Evolutionary conservation across 1,140 invertebrate species (phyloP).

Genomic region (Helicoverpa zea): DNA sequence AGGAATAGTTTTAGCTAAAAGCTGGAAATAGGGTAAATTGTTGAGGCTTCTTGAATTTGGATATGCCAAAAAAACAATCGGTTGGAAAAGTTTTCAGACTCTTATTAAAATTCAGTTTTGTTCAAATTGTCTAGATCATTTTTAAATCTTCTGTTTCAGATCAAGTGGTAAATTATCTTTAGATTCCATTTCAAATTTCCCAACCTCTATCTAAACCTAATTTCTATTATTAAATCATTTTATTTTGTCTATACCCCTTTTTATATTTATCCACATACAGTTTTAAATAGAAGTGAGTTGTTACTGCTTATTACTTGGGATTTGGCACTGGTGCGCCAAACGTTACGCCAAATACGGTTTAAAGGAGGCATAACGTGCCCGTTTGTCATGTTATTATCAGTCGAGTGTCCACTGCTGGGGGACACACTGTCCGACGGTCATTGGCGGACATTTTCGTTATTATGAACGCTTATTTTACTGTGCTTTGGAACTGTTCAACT

Average conservation of each 20-base stretch:
- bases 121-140: too few species aligned
- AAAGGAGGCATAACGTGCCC: conserved; percentile 32
- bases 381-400: conserved; percentile 34
- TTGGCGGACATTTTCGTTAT: neutral
- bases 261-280: conserved; percentile 7
- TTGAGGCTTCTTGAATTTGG: neutral
- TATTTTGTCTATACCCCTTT: neutral
- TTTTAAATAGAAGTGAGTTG: conserved; percentile 33
- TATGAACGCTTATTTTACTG: neutral
- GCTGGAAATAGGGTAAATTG: neutral
- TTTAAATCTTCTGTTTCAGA: too few species aligned
- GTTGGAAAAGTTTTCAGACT: too few species aligned
- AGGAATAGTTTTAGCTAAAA: neutral
- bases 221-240: neutral
- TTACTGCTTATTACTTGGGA: conserved; percentile 37
- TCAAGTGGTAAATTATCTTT: too few species aligned
- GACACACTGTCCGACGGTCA: neutral
- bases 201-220: neutral
- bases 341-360: conserved; percentile 34
- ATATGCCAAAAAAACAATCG: neutral
- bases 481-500: neutral
- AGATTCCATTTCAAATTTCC: neutral
- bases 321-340: conserved; percentile 34
- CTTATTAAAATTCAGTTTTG: too few species aligned
- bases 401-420: neutral